Percentiles rank a stretch among this genome's conserved stretches.
Conservation (phyloP, 1,140 invertebrate species). For the Rhagoletis pomonella region DNA sequence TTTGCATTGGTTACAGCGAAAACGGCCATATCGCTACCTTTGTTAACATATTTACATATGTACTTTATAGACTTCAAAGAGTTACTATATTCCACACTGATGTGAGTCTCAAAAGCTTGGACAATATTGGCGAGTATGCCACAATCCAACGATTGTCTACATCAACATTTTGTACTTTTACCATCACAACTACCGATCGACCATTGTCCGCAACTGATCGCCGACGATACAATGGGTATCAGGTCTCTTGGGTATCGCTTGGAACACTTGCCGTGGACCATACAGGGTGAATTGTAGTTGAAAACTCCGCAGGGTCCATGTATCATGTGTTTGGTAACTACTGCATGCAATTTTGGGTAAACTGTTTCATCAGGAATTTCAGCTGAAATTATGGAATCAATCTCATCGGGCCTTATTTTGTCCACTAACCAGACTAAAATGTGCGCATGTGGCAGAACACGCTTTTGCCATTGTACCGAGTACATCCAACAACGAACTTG, state of each 20-base stretch:
- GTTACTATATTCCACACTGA: too few relatives aligned
- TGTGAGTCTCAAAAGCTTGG: not conserved
- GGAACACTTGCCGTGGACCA: slow-evolving; percentile 66
- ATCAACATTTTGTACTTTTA: slow-evolving; percentile 45
- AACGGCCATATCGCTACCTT: slow-evolving; percentile 58
- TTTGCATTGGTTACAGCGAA: slow-evolving; percentile 48
- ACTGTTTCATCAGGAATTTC: slow-evolving; percentile 72
- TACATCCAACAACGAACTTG: slow-evolving; percentile 73
- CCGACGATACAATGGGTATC: slow-evolving; percentile 74
- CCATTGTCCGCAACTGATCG: slow-evolving; percentile 65
- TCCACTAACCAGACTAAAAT: slow-evolving; percentile 54
- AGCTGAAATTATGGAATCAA: slow-evolving; percentile 75
- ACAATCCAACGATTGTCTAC: slow-evolving; percentile 35
- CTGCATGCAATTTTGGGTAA: not conserved
- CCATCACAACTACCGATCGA: slow-evolving; percentile 42
- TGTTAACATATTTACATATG: too few relatives aligned
- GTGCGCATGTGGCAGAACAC: slow-evolving; percentile 56
- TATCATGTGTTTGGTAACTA: slow-evolving; percentile 36
- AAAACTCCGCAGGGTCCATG: slow-evolving; percentile 74
- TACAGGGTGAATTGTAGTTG: slow-evolving; percentile 72
- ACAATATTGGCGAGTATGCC: slow-evolving; percentile 17
- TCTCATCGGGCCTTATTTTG: slow-evolving; percentile 66
- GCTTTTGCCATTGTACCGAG: slow-evolving; percentile 76
- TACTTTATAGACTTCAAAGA: too few relatives aligned
- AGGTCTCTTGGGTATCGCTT: slow-evolving; percentile 62